phyloP scores from a whole-genome alignment of 2,113 vertebrate genomes.

The Okapia johnstoni region DNA sequence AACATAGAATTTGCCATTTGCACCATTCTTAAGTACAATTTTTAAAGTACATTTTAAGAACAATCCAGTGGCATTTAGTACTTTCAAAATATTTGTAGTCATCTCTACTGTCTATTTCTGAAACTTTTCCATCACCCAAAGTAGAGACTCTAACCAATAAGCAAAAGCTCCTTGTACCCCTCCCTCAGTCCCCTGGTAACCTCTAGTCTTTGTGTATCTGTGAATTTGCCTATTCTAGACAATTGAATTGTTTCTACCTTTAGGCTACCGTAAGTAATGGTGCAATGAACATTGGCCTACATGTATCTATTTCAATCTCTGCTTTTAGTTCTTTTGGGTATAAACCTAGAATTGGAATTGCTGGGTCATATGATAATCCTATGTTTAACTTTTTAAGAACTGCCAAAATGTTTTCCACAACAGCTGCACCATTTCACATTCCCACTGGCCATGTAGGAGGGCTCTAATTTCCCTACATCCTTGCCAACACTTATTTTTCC shows the following conservation, averaged over 20 bases:
- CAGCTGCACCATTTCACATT: background rate
- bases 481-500: background rate
- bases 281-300: background rate
- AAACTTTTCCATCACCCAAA: background rate
- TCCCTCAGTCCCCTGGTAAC: background rate
- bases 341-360: background rate
- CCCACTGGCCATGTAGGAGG: background rate
- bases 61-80: background rate
- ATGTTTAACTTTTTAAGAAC: background rate
- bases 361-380: background rate
- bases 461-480: background rate
- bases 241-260: background rate
- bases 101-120: background rate
- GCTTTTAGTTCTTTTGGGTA: background rate
- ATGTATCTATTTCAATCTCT: background rate
- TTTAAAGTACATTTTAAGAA: background rate
- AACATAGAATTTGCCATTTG: background rate
- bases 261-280: background rate
- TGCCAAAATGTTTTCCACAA: background rate
- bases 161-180: background rate
- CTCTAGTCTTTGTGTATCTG: background rate
- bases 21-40: background rate
- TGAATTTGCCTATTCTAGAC: background rate
- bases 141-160: background rate
- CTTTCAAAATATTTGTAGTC: background rate